Evolutionary conservation across 2,888 invertebrate genomes (phyloP), one percentile per base, ranked within the genome.

Genomic region (Cheilosia vernalis): DNA sequence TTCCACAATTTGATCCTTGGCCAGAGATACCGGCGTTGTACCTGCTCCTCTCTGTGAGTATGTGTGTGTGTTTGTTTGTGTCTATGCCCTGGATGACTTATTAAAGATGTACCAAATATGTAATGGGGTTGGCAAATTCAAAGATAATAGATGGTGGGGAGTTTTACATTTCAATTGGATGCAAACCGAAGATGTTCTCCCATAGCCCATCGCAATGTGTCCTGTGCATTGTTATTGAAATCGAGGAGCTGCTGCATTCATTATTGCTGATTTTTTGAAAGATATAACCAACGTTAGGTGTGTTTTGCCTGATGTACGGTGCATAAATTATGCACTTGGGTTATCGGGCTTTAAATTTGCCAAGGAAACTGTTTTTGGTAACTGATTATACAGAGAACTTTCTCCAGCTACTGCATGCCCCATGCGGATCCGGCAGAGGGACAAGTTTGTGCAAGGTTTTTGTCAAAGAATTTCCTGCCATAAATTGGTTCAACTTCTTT

Each of bases 141-240:
- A 40, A 78, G 80, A 80, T 80, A 66, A 85, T 70, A 66, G 27
- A 44, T 40, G 37, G 55, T 40, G 60, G 79, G 79, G 58, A 84
- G 74, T 80, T 84, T 80, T 80, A 80, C 74, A 80, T 84, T 80
- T 80, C 79, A 84, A 80, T 79, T 84, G 64, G 80, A 74, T 74
- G 84, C 64, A 80, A 66, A 76, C 70, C 76, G 64, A 74, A 81
- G 66, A 74, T 74, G 63, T 69, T 84, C 64, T 74, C 63, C 47
- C 47, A 37, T 13, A 69, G 67, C 61, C 37, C 51, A 33, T 67
- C 30, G 53, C 67, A 33, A 21, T 66, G 64, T 42, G 19, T 60
- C 56, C 37, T 27, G 53, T 37, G 60, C 51, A 67, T 79, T 79
- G 83, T 79, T 79, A 79, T 74, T 79, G 79, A 84, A 73, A 83